Evolutionary conservation across 2,888 invertebrate species (phyloP).

Genomic region (Julus scanicus): DNA sequence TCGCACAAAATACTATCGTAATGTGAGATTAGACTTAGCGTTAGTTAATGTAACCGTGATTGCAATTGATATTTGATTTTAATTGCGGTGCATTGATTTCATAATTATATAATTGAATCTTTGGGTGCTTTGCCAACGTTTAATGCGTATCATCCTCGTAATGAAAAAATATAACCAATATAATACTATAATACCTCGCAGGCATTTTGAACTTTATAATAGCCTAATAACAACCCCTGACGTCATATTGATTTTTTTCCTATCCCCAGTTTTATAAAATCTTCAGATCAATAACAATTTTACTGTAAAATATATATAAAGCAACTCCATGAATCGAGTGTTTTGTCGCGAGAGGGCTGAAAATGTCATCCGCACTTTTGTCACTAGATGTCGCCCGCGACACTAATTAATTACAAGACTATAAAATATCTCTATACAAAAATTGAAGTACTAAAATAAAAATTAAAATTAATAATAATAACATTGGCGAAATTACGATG

Average conservation of each 20-base stretch:
- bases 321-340: neutral
- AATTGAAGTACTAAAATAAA: conserved; percentile 13
- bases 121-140: neutral
- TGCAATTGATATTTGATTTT: neutral
- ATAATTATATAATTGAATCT: neutral
- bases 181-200: neutral
- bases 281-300: conserved; percentile 32
- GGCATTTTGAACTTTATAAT: neutral
- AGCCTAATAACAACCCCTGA: conserved; percentile 13
- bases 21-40: neutral
- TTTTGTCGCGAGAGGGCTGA: neutral
- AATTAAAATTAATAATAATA: neutral
- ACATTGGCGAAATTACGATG: neutral
- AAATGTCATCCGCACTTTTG: neutral
- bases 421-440: conserved; percentile 36
- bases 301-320: neutral
- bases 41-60: neutral
- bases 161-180: conserved; percentile 24
- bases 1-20: too few species aligned
- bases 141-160: neutral
- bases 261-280: neutral
- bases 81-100: neutral
- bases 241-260: neutral
- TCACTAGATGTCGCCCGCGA: conserved; percentile 27
- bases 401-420: neutral